A percentile compares a stretch with the other conserved stretches of the same genome.
These are phyloP conservation scores for Dendrolimus pini DNA, from an alignment of 2,888 invertebrate species.

Conservation along the genomic window DNA sequence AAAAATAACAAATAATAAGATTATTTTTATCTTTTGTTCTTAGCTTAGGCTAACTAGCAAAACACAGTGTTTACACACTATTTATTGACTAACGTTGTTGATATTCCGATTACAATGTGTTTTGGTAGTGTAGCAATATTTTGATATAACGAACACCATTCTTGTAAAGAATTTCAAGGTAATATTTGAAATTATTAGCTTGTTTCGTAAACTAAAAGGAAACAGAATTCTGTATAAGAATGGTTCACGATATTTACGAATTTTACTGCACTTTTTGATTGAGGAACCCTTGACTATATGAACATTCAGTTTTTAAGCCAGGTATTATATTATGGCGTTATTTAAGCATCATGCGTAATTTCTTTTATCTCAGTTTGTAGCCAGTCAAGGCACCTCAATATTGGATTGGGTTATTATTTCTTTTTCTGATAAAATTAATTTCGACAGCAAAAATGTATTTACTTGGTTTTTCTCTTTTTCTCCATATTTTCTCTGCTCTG, in stretches of 20 bases:
- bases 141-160: slow-evolving; percentile 39
- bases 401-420: slow-evolving; percentile 68
- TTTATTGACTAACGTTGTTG: slow-evolving; percentile 15
- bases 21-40: slow-evolving; percentile 55
- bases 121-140: slow-evolving; percentile 69
- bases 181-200: neutral
- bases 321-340: too few relatives aligned
- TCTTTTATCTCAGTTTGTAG: too few relatives aligned
- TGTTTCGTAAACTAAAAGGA: neutral
- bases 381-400: slow-evolving; percentile 65
- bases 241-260: slow-evolving; percentile 50
- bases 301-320: neutral
- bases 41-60: slow-evolving; percentile 73
- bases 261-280: slow-evolving; percentile 69
- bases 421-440: slow-evolving; percentile 71
- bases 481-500: slow-evolving; percentile 89
- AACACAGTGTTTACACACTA: slow-evolving; percentile 40
- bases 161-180: slow-evolving; percentile 38
- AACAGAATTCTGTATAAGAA: slow-evolving; percentile 44
- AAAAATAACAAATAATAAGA: slow-evolving; percentile 27
- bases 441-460: slow-evolving; percentile 79
- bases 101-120: slow-evolving; percentile 40
- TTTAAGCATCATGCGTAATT: too few relatives aligned
- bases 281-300: slow-evolving; percentile 58
- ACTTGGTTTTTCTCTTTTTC: slow-evolving; percentile 86